Evolutionary conservation across 1,140 invertebrate genomes (phyloP), one percentile per base, ranked within the genome.

Genomic region (Microplitis mediator): DNA sequence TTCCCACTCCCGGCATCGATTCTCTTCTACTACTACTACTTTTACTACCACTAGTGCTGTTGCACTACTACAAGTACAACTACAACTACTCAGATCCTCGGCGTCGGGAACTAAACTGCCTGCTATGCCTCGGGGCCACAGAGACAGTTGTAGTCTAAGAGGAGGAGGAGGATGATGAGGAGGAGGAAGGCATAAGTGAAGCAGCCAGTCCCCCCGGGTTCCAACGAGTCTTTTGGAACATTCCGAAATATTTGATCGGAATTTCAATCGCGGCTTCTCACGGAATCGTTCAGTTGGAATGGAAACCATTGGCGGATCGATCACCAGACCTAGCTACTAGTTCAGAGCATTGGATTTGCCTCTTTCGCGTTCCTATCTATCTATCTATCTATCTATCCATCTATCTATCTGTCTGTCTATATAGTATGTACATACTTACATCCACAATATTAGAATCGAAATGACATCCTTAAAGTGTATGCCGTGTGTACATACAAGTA

Each of bases 171-270:
- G 51, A 11, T 54, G 16, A 14, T n/a, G 51, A 54, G 51, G n/a
- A 11, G 16, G 51, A 8, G 51, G n/a, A 11, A 54, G 51, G 51
- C 16, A 54, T 54, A 54, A 54, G 51, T 58, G 56, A 58, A 58
- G 14, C 56, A 58, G 56, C 5, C 16, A 58, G 16, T 34, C 31
- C 39, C 39, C 39, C 5, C 39, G 39, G 31, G 60, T n/a, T 64
- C 39, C 45, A n/a, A 36, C 45, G n/a, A 72, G 64, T 72, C 71
- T 72, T 72, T 66, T 35, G 52, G 64, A 60, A 65, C 36, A 34
- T 50, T 66, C 71, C 35, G 52, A 72, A 72, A 72, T 72, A 72
- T 66, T 72, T 67, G 54, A 72, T 72, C 63, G 71, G 63, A 66
- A 72, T 72, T 72, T 51, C 71, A 60, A 72, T 14, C 13, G 50